Conservation (phyloP, 2,113 vertebrate genomes). For the Pogona vitticeps region DNA sequence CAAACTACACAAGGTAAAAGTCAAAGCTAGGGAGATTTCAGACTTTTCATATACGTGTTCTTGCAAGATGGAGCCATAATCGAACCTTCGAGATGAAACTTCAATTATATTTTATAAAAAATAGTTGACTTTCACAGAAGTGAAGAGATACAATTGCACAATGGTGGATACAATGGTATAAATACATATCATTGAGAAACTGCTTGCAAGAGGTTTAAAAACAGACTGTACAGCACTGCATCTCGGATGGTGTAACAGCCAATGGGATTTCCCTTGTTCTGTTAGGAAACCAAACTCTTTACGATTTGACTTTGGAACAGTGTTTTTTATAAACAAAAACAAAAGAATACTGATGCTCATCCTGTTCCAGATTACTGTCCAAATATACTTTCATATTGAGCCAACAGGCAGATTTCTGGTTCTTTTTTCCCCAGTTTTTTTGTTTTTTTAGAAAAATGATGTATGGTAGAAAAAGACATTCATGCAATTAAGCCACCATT, state of each 20-base stretch:
- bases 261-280: slow-evolving; percentile 59
- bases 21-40: slow-evolving; percentile 19
- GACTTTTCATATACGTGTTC: slow-evolving; percentile 26
- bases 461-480: slow-evolving; percentile 76
- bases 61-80: slow-evolving; percentile 54
- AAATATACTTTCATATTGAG: slow-evolving; percentile 71
- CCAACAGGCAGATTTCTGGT: slow-evolving; percentile 48
- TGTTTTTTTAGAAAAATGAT: slow-evolving; percentile 54
- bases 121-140: slow-evolving; percentile 84
- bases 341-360: slow-evolving; percentile 61
- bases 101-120: slow-evolving; percentile 87
- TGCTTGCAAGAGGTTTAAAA: slow-evolving; percentile 81
- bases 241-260: slow-evolving; percentile 75
- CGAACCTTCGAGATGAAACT: slow-evolving; percentile 65
- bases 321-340: slow-evolving; percentile 44
- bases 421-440: neutral
- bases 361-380: slow-evolving; percentile 64
- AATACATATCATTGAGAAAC: slow-evolving; percentile 76
- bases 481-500: slow-evolving; percentile 80
- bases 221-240: slow-evolving; percentile 80
- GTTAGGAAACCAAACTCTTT: slow-evolving; percentile 69
- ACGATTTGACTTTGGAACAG: slow-evolving; percentile 33
- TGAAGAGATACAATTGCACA: slow-evolving; percentile 83
- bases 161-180: slow-evolving; percentile 83
- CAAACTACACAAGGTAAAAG: neutral